phyloP scores from a whole-genome alignment of 2,888 invertebrate genomes.

The Mythimna lalbum region DNA sequence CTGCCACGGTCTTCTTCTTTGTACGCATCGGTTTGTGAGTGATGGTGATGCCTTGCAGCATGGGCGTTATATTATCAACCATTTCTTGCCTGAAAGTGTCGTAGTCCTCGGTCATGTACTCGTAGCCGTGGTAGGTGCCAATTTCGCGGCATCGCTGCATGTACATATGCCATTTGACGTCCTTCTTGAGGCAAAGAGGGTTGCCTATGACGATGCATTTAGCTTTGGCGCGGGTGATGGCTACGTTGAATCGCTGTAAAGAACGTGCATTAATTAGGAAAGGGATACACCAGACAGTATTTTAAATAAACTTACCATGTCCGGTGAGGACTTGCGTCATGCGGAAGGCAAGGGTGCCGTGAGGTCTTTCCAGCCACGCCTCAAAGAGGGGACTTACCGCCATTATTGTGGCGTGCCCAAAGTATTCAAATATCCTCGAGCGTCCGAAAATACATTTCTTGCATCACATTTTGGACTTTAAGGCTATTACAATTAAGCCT shows the following conservation, averaged over 20 bases:
- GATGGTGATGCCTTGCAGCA: conserved; percentile 44
- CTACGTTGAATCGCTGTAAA: conserved; percentile 93
- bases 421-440: not conserved
- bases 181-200: conserved; percentile 82
- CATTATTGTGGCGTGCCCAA: too few relatives aligned
- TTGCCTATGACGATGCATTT: conserved; percentile 92
- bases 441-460: too few relatives aligned
- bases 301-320: too few relatives aligned
- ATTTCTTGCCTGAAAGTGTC: conserved; percentile 32
- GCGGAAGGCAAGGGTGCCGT: too few relatives aligned
- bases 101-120: conserved; percentile 26
- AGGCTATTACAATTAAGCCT: too few relatives aligned
- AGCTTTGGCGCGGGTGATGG: conserved; percentile 93
- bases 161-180: conserved; percentile 79
- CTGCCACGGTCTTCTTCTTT: conserved; percentile 15
- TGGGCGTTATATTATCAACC: conserved; percentile 20
- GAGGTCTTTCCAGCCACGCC: too few relatives aligned
- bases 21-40: not conserved
- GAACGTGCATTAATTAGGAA: not conserved
- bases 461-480: too few relatives aligned
- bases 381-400: too few relatives aligned
- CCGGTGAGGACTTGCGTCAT: too few relatives aligned
- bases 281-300: not conserved
- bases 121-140: conserved; percentile 77
- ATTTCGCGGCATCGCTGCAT: conserved; percentile 78